phyloP scores from a whole-genome alignment of 2,888 invertebrate species.

The Eucriotettix oculatus region DNA sequence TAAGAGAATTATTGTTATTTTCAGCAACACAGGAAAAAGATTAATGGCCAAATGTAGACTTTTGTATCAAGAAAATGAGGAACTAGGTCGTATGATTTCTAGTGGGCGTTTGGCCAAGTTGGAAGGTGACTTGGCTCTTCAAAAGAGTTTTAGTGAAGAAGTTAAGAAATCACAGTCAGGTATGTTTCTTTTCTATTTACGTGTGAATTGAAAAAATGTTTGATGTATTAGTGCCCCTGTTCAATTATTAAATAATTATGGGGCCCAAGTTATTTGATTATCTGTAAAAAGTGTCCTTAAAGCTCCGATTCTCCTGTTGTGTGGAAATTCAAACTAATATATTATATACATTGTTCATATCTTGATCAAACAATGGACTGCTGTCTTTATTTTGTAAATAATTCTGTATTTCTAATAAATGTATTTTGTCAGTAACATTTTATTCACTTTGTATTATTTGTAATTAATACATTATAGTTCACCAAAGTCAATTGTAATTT shows the following conservation, averaged over 20 bases:
- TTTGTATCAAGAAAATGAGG: conserved; percentile 93
- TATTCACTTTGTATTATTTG: too few relatives aligned
- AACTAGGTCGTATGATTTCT: conserved; percentile 87
- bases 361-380: too few relatives aligned
- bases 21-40: conserved; percentile 86
- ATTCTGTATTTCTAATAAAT: too few relatives aligned
- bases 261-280: conserved; percentile 14
- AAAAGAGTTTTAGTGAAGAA: conserved; percentile 90
- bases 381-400: too few relatives aligned
- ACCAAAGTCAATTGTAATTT: neutral
- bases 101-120: conserved; percentile 88
- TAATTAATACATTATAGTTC: too few relatives aligned
- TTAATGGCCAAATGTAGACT: conserved; percentile 94
- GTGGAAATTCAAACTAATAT: too few relatives aligned
- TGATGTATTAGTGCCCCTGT: too few relatives aligned
- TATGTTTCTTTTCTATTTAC: conserved; percentile 21
- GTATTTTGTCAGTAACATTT: too few relatives aligned
- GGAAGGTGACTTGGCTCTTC: conserved; percentile 86
- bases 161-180: conserved; percentile 92
- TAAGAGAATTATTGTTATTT: neutral
- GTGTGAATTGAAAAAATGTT: too few relatives aligned
- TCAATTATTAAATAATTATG: too few relatives aligned
- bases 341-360: too few relatives aligned
- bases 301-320: too few relatives aligned
- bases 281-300: neutral